phyloP scores from a whole-genome alignment of 2,113 vertebrate species.

The Barbus barbus region DNA sequence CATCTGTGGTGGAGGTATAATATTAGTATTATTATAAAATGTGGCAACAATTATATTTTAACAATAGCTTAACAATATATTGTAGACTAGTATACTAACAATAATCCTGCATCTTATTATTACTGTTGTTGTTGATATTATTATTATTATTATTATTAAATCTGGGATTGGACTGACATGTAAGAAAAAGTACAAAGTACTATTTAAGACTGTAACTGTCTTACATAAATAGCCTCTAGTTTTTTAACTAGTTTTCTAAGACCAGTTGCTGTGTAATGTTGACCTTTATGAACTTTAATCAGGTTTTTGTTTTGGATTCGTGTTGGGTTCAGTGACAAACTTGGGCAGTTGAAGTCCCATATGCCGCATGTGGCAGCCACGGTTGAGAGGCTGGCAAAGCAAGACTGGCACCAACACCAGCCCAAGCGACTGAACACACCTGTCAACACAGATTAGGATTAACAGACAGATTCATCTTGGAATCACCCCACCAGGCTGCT shows the following conservation, averaged over 20 bases:
- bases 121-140: too few relatives aligned
- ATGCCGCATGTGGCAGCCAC: slow-evolving; percentile 21
- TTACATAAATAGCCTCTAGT: neutral
- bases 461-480: slow-evolving; percentile 50
- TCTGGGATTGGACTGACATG: too few relatives aligned
- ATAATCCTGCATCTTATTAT: too few relatives aligned
- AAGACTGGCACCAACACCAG: slow-evolving; percentile 3
- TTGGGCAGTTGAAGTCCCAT: slow-evolving; percentile 41
- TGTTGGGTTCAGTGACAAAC: slow-evolving; percentile 27
- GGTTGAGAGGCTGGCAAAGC: slow-evolving; percentile 32
- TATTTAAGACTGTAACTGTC: too few relatives aligned
- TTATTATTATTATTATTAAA: too few relatives aligned
- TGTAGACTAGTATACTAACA: too few relatives aligned
- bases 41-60: too few relatives aligned
- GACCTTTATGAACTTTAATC: neutral
- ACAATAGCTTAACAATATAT: too few relatives aligned
- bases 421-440: slow-evolving; percentile 38
- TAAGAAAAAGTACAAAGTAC: neutral
- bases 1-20: too few relatives aligned
- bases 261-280: neutral
- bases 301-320: slow-evolving; percentile 15
- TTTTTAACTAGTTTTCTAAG: neutral
- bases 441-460: slow-evolving; percentile 61
- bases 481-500: slow-evolving; percentile 44
- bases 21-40: too few relatives aligned